Evolutionary conservation across 2,888 invertebrate genomes (phyloP).

Genomic region (Salticus scenicus): DNA sequence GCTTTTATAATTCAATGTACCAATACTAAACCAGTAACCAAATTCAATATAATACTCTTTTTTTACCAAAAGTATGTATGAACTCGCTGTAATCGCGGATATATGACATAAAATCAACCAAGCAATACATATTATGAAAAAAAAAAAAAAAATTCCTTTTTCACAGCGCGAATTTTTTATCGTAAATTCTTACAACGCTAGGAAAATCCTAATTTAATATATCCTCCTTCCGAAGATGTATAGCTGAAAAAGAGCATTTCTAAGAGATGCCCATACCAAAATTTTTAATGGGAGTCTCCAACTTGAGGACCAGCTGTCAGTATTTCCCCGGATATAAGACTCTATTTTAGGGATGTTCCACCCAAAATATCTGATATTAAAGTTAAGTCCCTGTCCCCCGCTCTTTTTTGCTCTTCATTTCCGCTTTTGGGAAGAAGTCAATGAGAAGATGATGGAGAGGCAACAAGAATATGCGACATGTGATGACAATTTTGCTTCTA

Average conservation of each 20-base stretch:
- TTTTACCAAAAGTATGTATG: too few species aligned
- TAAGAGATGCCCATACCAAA: background rate
- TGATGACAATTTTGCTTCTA: slow-evolving; percentile 6
- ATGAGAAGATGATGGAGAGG: slow-evolving; percentile 22
- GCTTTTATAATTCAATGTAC: too few species aligned
- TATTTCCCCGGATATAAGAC: background rate
- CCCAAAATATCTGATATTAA: slow-evolving; percentile 30
- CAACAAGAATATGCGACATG: background rate
- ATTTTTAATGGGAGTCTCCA: slow-evolving; percentile 3
- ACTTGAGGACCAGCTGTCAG: slow-evolving; percentile 7
- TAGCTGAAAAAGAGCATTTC: background rate
- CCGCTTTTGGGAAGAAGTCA: slow-evolving; percentile 6
- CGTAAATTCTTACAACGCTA: too few species aligned
- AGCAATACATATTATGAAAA: too few species aligned
- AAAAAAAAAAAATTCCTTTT: too few species aligned
- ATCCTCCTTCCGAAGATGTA: background rate
- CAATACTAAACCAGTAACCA: too few species aligned
- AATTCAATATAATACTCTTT: too few species aligned
- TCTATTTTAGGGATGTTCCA: slow-evolving; percentile 2
- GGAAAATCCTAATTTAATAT: background rate
- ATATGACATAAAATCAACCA: too few species aligned
- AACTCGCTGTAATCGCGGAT: too few species aligned
- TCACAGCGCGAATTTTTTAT: too few species aligned
- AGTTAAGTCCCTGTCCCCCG: slow-evolving; percentile 3
- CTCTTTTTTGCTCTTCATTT: slow-evolving; percentile 4